Base-by-base conservation (phyloP, 1,140 invertebrate species). In the Nasonia vitripennis region DNA sequence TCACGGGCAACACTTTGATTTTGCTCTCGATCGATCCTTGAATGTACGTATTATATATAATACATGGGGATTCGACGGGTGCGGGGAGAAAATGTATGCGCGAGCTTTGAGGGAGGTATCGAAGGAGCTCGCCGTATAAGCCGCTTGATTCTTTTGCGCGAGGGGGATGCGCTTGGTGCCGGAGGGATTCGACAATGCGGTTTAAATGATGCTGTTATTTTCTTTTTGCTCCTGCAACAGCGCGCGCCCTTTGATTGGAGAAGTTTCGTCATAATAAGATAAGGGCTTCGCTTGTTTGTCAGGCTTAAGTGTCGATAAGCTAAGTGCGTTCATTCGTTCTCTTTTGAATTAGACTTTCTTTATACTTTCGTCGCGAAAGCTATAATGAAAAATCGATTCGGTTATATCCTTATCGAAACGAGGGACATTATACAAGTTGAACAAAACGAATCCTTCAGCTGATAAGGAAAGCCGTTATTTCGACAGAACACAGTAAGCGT, bases 1-100 rank as follows among this genome's bases (percentile, higher is more conserved):
- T 51, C 37, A 77, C 74, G 41, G 37, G 51, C 6, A 14, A 37
- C 51, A 11, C 45, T 62, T 70, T 71, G 23, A 84, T 67, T 77
- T 71, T 27, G n/a, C 11, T 10, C 23, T 10, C 23, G 34, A 75
- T 83, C 37, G 45, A 83, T 62, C 2, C 45, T 48, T 37, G 3
- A 37, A 45, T 41, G 37, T 45, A 45, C 10, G 27, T 27, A 27
- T 27, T 27, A 27, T 27, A 27, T 27, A 27, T 27, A 27, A 45
- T 45, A 45, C 41, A 45, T 10, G 70, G 70, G 45, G 71, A 37
- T 2, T 27, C 11, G 73, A 1, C 37, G 27, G 2, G n/a, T 51
- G 11, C 20, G 41, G 20, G 2, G 48, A 48, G 48, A 14, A 31
- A 17, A 34, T 51, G 48, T 55, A 62, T 9, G 37, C 17, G 41